Evolutionary conservation across 2,797 vertebrate species (phyloP).

Genomic region (Notolabrus celidotus): DNA sequence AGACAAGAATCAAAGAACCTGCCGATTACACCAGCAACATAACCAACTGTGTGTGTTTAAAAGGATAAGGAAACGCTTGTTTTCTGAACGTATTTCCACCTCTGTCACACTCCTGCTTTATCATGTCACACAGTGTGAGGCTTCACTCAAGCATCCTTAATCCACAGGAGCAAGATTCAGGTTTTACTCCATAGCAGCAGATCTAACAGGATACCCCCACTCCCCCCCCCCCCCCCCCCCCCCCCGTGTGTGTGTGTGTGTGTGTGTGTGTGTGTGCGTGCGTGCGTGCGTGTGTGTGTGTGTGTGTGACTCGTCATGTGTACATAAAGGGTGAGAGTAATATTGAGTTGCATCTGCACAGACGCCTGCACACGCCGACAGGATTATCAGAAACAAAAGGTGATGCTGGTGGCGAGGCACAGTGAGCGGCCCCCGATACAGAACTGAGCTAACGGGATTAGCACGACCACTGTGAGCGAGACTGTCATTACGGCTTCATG

Average conservation of each 20-base stretch:
- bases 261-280: conserved; percentile 31
- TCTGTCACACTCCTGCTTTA: conserved; percentile 26
- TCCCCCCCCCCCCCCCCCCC: too few species aligned
- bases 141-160: conserved; percentile 43
- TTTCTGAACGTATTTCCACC: conserved; percentile 9
- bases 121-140: conserved; percentile 38
- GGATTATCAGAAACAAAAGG: conserved; percentile 77
- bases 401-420: conserved; percentile 41
- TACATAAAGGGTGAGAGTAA: conserved; percentile 19
- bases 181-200: conserved; percentile 26
- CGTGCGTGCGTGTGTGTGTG: too few species aligned
- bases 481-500: conserved; percentile 56
- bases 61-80: conserved; percentile 20
- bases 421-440: conserved; percentile 39
- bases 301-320: conserved; percentile 36
- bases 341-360: conserved; percentile 22
- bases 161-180: conserved; percentile 11
- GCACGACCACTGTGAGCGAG: conserved; percentile 41
- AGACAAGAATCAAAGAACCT: conserved; percentile 19
- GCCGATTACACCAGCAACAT: background rate
- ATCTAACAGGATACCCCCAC: conserved; percentile 44
- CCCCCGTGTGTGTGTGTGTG: conserved; percentile 34
- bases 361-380: conserved; percentile 33
- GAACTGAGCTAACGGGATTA: conserved; percentile 75
- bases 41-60: conserved; percentile 13